phyloP scores from a whole-genome alignment of 2,113 vertebrate genomes.

The Chrysemys picta region DNA sequence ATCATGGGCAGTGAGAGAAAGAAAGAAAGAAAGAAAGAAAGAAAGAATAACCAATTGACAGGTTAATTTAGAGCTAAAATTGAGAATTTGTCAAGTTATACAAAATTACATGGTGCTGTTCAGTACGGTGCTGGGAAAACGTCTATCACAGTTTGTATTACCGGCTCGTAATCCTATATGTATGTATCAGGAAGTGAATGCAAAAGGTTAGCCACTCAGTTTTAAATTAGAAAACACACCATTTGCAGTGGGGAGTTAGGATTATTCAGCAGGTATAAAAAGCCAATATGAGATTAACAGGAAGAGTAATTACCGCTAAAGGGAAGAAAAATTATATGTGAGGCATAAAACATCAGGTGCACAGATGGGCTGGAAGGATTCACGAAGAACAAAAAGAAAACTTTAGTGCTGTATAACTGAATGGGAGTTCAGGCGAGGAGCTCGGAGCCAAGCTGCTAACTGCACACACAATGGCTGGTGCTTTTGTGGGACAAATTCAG shows the following conservation, averaged over 20 bases:
- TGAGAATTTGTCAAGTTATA: background rate
- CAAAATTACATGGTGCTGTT: background rate
- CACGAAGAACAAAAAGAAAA: background rate
- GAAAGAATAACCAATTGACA: background rate
- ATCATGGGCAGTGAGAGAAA: background rate
- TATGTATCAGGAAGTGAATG: background rate
- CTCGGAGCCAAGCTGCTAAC: background rate
- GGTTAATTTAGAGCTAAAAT: constrained; percentile 33
- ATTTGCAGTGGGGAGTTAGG: background rate
- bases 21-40: background rate
- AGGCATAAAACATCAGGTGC: background rate
- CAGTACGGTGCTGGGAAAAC: background rate
- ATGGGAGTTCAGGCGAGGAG: accelerated
- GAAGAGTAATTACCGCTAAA: background rate
- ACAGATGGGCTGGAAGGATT: background rate
- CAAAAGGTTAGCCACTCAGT: background rate
- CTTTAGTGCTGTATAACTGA: accelerated
- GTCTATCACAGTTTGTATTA: background rate
- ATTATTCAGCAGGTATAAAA: background rate
- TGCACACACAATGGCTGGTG: background rate
- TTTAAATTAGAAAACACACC: accelerated
- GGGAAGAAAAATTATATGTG: background rate
- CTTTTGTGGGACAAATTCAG: accelerated
- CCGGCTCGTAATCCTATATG: background rate
- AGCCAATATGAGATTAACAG: background rate